Percentiles rank a stretch among this genome's conserved stretches.
phyloP scores from a whole-genome alignment of 92 coral and sea anemone genomes.

The Zoanthus sociatus region DNA sequence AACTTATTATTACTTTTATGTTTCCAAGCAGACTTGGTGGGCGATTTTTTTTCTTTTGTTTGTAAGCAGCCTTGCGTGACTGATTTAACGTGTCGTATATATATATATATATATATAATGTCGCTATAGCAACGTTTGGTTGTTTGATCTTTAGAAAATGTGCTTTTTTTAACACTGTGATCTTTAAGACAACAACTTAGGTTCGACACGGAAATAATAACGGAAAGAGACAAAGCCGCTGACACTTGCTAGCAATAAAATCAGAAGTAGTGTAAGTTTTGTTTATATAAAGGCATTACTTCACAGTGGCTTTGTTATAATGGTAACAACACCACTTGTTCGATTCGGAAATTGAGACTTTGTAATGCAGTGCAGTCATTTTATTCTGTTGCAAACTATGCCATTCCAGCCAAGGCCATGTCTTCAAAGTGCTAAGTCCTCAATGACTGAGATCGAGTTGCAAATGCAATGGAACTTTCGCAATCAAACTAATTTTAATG shows the following conservation, averaged over 20 bases:
- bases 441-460: conserved; percentile 43
- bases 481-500: conserved; percentile 77
- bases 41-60: no score
- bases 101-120: neutral
- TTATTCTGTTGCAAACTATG: conserved; percentile 28
- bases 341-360: neutral
- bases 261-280: neutral
- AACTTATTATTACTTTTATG: no score
- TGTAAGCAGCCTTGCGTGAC: conserved; percentile 1
- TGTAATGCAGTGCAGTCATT: neutral
- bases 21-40: no score
- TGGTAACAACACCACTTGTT: conserved; percentile 10
- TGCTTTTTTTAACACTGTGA: neutral
- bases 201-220: neutral
- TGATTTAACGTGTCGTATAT: conserved; percentile 7
- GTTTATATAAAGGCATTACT: neutral
- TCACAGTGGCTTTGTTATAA: neutral
- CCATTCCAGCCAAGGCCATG: conserved; percentile 63
- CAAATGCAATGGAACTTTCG: conserved; percentile 75
- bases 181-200: neutral
- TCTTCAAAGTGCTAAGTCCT: conserved; percentile 57
- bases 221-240: neutral
- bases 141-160: neutral
- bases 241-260: no score
- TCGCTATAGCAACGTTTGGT: conserved; percentile 15